Percentiles rank a stretch among this genome's conserved stretches.
phyloP scores from a whole-genome alignment of 2,797 vertebrate species.

The Lophotriccus pileatus region DNA sequence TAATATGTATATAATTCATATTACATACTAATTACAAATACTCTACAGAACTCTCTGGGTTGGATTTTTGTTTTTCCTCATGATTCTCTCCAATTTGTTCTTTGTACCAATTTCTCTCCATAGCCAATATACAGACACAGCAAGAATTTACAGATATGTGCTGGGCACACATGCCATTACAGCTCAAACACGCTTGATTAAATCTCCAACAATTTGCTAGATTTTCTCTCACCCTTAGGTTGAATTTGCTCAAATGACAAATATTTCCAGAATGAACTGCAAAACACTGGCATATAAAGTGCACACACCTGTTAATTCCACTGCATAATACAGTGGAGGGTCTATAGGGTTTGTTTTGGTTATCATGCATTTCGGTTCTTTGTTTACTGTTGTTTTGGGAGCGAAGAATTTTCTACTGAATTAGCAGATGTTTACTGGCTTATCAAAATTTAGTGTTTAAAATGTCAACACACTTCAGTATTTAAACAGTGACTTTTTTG shows the following conservation, averaged over 20 bases:
- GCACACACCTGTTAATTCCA: neutral
- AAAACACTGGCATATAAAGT: neutral
- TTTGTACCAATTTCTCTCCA: neutral
- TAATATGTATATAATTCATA: too few relatives aligned
- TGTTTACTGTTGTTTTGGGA: neutral
- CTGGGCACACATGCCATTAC: neutral
- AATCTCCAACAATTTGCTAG: neutral
- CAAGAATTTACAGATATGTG: neutral
- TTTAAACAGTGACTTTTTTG: neutral
- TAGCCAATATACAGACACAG: fast-evolving
- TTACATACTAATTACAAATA: neutral
- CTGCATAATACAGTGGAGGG: neutral
- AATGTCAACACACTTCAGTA: neutral
- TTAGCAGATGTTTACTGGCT: neutral
- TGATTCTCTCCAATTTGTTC: neutral
- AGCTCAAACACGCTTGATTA: neutral
- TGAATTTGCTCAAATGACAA: neutral
- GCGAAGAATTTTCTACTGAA: neutral
- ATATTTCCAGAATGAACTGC: neutral
- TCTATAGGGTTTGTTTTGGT: neutral
- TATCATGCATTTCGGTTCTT: neutral
- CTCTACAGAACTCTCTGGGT: neutral
- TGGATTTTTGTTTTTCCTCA: neutral
- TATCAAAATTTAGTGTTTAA: neutral
- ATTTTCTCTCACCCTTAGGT: neutral